These are phyloP conservation scores for Chelidonichthys spinosus DNA, from an alignment of 2,797 vertebrate species.

Conservation along the genomic window DNA sequence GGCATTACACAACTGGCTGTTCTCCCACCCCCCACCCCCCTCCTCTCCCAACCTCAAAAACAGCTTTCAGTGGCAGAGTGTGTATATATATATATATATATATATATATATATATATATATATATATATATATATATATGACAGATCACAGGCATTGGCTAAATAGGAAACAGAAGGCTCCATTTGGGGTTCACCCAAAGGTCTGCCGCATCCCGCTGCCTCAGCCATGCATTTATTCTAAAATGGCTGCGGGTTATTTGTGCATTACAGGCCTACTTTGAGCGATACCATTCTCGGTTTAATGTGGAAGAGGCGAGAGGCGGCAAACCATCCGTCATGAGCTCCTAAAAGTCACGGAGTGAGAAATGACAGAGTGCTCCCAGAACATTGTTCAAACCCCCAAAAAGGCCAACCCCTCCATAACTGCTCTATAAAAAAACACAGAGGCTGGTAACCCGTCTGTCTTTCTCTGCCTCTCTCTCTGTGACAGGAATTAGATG, in stretches of 20 bases:
- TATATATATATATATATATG: slow-evolving; percentile 28
- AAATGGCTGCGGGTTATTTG: slow-evolving; percentile 81
- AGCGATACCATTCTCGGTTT: slow-evolving; percentile 79
- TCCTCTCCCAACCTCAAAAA: background rate
- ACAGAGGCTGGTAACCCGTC: slow-evolving; percentile 55
- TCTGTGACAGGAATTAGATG: slow-evolving; percentile 73
- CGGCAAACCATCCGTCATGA: slow-evolving; percentile 72
- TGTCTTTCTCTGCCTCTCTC: slow-evolving; percentile 41
- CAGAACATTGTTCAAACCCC: slow-evolving; percentile 78
- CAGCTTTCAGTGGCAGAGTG: slow-evolving; percentile 30
- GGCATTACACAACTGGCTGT: background rate
- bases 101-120: slow-evolving; percentile 32
- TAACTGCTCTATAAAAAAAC: slow-evolving; percentile 78
- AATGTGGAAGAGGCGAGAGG: slow-evolving; percentile 70
- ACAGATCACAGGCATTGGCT: slow-evolving; percentile 62
- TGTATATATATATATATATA: slow-evolving; percentile 37
- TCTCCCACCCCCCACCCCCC: background rate
- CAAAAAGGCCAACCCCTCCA: slow-evolving; percentile 77
- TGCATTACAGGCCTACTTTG: slow-evolving; percentile 73
- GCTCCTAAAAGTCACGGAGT: slow-evolving; percentile 83
- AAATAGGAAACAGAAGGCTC: slow-evolving; percentile 78
- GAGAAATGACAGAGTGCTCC: slow-evolving; percentile 77
- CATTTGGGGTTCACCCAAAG: slow-evolving; percentile 78
- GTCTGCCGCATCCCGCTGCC: slow-evolving; percentile 67
- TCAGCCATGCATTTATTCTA: slow-evolving; percentile 76